These are phyloP conservation scores for Hucho hucho DNA, from an alignment of 2,113 vertebrate genomes.

Conservation along the genomic window DNA sequence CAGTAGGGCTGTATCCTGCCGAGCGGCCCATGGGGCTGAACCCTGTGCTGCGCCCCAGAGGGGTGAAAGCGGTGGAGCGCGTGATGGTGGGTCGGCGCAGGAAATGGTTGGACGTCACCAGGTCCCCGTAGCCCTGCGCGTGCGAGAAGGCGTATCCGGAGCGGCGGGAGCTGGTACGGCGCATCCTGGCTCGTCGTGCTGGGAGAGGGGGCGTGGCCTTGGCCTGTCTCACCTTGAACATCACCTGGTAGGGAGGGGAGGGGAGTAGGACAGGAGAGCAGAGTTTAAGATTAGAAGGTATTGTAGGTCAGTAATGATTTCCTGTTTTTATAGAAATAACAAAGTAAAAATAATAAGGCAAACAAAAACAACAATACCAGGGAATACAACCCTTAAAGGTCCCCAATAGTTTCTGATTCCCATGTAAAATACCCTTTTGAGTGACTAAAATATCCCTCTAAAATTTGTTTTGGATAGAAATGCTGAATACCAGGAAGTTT, in stretches of 20 bases:
- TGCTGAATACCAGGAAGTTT: too few relatives aligned
- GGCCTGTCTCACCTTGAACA: conserved; percentile 76
- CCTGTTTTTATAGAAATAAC: accelerated
- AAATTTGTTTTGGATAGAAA: too few relatives aligned
- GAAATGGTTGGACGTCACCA: conserved; percentile 87
- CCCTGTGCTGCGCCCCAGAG: conserved; percentile 50
- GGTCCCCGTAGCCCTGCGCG: conserved; percentile 86
- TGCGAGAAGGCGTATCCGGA: conserved; percentile 97
- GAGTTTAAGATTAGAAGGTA: neutral
- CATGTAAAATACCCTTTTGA: too few relatives aligned
- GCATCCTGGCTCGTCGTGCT: conserved; percentile 59
- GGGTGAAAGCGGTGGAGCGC: conserved; percentile 42
- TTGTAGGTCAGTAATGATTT: too few relatives aligned
- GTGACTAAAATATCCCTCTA: too few relatives aligned
- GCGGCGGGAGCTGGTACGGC: conserved; percentile 77
- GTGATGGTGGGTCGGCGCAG: conserved; percentile 64
- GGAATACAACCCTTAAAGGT: too few relatives aligned
- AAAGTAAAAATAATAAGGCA: too few relatives aligned
- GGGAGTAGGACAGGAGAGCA: neutral
- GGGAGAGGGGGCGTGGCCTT: conserved; percentile 71
- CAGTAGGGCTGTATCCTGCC: conserved; percentile 74
- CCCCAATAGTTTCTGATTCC: too few relatives aligned
- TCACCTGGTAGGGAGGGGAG: conserved; percentile 69
- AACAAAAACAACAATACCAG: too few relatives aligned
- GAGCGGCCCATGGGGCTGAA: conserved; percentile 73